Percentiles rank a stretch among this genome's conserved stretches.
These are phyloP conservation scores for Agrilus mali DNA, from an alignment of 2,888 invertebrate species.

Conservation along the genomic window DNA sequence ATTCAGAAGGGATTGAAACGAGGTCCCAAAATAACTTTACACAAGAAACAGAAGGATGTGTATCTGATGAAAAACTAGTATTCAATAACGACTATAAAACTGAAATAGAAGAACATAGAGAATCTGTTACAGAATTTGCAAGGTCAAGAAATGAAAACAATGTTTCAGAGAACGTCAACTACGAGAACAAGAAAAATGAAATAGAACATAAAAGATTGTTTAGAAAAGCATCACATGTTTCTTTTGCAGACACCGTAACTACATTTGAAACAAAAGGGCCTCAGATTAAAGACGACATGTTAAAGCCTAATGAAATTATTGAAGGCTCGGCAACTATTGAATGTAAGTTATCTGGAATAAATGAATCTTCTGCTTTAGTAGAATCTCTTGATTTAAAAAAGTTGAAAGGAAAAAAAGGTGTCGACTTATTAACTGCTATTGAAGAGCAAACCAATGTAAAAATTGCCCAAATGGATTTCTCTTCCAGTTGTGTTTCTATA, in stretches of 20 bases:
- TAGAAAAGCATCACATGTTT: too few relatives aligned
- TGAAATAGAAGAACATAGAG: too few relatives aligned
- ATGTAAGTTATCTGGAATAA: conserved; percentile 4
- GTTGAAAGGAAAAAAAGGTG: conserved; percentile 25
- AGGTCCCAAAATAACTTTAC: too few relatives aligned
- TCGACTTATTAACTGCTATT: conserved; percentile 25
- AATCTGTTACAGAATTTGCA: too few relatives aligned
- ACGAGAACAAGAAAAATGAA: conserved; percentile 1
- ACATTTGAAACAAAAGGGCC: too few relatives aligned
- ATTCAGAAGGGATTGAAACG: too few relatives aligned
- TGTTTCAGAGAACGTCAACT: background rate
- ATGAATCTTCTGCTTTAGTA: conserved; percentile 14
- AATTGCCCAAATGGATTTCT: conserved; percentile 17
- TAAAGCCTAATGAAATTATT: background rate
- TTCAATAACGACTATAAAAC: too few relatives aligned
- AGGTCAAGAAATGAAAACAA: too few relatives aligned
- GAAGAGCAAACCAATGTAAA: conserved; percentile 25
- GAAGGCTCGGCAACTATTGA: conserved; percentile 7
- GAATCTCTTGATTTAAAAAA: conserved; percentile 22
- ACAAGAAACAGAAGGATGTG: too few relatives aligned
- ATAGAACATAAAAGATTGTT: background rate
- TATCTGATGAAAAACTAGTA: too few relatives aligned
- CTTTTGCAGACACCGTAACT: too few relatives aligned
- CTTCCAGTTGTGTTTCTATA: conserved; percentile 19
- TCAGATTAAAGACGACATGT: background rate